Percentiles rank a stretch among this genome's conserved stretches.
phyloP scores from a whole-genome alignment of 2,797 vertebrate species.

The Aldrovandia affinis region DNA sequence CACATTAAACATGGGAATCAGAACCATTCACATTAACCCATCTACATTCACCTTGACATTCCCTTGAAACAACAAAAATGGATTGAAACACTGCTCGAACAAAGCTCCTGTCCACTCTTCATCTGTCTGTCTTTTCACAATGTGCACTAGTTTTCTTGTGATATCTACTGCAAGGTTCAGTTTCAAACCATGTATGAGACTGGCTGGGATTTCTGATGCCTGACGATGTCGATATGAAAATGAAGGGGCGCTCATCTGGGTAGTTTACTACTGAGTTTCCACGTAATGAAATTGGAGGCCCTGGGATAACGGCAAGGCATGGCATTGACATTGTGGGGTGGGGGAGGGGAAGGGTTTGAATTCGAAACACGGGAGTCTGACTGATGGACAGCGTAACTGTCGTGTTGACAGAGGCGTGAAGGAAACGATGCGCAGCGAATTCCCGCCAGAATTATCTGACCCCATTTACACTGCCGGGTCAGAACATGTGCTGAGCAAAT shows the following conservation, averaged over 20 bases:
- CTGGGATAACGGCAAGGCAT: background rate
- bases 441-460: background rate
- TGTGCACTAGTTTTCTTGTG: background rate
- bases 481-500: conserved; percentile 13
- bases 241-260: background rate
- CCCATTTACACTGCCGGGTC: background rate
- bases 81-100: background rate
- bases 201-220: background rate
- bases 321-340: background rate
- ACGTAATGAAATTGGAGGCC: background rate
- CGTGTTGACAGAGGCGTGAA: background rate
- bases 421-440: background rate
- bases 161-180: background rate
- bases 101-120: background rate
- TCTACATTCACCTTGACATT: background rate
- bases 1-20: background rate
- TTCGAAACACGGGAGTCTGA: background rate
- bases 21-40: background rate
- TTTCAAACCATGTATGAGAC: background rate
- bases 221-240: background rate
- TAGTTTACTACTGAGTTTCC: background rate
- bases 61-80: background rate
- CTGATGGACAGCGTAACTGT: background rate
- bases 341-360: too few species aligned
- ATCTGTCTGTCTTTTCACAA: background rate